phyloP scores from a whole-genome alignment of 2,888 invertebrate species.

The Pristionchus japonicus region DNA sequence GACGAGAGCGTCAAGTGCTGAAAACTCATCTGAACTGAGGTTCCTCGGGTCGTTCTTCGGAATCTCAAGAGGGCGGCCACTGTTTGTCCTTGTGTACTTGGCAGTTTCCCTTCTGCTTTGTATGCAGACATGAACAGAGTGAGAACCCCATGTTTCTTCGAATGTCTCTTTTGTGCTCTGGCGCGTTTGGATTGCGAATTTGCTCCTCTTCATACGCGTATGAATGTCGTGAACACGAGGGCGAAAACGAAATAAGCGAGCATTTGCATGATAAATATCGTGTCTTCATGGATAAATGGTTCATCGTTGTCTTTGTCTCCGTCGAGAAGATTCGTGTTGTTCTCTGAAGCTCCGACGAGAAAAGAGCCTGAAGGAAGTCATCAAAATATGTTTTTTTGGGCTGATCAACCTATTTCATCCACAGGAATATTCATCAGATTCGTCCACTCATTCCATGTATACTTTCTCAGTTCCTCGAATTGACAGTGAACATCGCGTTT shows the following conservation, averaged over 20 bases:
- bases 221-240: constrained; percentile 1
- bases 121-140: background rate
- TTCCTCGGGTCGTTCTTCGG: background rate
- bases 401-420: background rate
- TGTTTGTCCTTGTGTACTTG: background rate
- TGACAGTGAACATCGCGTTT: background rate
- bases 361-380: background rate
- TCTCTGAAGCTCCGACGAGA: background rate
- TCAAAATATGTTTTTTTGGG: background rate
- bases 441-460: background rate
- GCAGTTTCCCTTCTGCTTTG: background rate
- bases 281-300: background rate
- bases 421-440: background rate
- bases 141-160: background rate
- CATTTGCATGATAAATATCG: background rate
- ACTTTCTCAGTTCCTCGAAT: background rate
- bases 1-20: background rate
- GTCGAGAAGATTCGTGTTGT: background rate
- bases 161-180: background rate
- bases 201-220: constrained; percentile 20
- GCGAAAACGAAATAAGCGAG: background rate
- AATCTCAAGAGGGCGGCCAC: background rate
- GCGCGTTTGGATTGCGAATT: background rate
- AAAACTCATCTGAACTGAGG: background rate
- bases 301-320: background rate